These are phyloP conservation scores for Rutpela maculata DNA, from an alignment of 2,888 invertebrate species.

Conservation along the genomic window DNA sequence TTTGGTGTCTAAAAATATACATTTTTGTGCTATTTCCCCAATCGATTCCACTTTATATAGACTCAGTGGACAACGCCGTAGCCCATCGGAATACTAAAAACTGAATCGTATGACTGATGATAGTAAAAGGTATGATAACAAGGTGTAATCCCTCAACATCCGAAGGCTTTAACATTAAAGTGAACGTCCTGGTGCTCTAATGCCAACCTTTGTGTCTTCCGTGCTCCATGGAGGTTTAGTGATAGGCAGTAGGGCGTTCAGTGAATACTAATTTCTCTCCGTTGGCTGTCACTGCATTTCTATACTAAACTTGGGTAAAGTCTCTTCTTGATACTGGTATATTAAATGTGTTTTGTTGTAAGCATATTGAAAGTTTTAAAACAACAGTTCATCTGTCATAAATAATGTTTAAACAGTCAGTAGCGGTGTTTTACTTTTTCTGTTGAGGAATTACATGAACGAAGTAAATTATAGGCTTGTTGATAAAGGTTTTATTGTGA, in stretches of 20 bases:
- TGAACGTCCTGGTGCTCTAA: slow-evolving; percentile 17
- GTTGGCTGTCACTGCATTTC: slow-evolving; percentile 11
- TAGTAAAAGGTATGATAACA: slow-evolving; percentile 35
- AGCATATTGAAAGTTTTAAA: not conserved
- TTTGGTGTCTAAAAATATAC: not conserved
- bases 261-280: slow-evolving; percentile 24
- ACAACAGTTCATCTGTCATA: no score
- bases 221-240: slow-evolving; percentile 29
- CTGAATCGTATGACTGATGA: slow-evolving; percentile 30
- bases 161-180: slow-evolving; percentile 7
- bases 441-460: no score
- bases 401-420: no score
- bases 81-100: slow-evolving; percentile 28
- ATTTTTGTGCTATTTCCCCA: not conserved
- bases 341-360: not conserved
- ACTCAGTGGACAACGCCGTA: slow-evolving; percentile 15
- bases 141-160: slow-evolving; percentile 40
- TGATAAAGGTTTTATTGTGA: no score
- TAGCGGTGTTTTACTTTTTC: no score
- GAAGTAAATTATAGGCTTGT: no score
- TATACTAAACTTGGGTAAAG: not conserved
- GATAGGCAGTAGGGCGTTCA: slow-evolving; percentile 20
- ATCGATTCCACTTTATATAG: slow-evolving; percentile 16
- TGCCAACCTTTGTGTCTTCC: slow-evolving; percentile 31
- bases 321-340: not conserved